phyloP scores from a whole-genome alignment of 2,888 invertebrate species.

The Exephanes ischioxanthus region DNA sequence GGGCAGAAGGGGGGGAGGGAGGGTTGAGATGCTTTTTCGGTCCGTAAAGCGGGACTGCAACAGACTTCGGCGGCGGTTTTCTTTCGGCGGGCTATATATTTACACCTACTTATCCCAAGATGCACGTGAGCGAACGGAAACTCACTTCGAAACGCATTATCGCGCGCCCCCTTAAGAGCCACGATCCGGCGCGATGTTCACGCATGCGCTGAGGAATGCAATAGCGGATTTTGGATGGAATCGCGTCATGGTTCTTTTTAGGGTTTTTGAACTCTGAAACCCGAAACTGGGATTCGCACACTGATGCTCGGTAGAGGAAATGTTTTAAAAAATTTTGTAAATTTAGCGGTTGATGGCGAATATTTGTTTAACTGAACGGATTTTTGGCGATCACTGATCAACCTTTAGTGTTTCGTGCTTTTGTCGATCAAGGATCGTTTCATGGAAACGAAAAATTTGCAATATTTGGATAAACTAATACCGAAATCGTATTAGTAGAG shows the following conservation, averaged over 20 bases:
- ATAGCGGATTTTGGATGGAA: neutral
- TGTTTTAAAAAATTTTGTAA: neutral
- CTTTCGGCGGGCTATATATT: slow-evolving; percentile 48
- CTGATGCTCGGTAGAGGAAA: neutral
- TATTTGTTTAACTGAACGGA: too few relatives aligned
- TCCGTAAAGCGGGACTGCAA: slow-evolving; percentile 53
- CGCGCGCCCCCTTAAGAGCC: slow-evolving; percentile 68
- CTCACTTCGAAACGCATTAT: slow-evolving; percentile 80
- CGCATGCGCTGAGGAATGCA: neutral
- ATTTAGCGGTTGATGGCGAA: neutral
- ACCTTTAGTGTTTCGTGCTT: too few relatives aligned
- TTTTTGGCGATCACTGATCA: too few relatives aligned
- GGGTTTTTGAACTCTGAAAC: neutral
- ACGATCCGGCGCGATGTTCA: neutral
- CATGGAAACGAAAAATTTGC: neutral
- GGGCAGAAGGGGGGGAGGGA: neutral
- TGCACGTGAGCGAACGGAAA: slow-evolving; percentile 43
- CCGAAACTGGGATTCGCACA: neutral
- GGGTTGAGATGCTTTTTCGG: slow-evolving; percentile 24
- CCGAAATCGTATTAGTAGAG: neutral
- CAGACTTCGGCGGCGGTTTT: slow-evolving; percentile 33
- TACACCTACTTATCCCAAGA: slow-evolving; percentile 70
- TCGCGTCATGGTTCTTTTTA: neutral
- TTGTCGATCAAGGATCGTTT: neutral
- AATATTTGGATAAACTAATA: neutral